Evolutionary conservation across 2,113 vertebrate genomes (phyloP).

Genomic region (Epinephelus fuscoguttatus): DNA sequence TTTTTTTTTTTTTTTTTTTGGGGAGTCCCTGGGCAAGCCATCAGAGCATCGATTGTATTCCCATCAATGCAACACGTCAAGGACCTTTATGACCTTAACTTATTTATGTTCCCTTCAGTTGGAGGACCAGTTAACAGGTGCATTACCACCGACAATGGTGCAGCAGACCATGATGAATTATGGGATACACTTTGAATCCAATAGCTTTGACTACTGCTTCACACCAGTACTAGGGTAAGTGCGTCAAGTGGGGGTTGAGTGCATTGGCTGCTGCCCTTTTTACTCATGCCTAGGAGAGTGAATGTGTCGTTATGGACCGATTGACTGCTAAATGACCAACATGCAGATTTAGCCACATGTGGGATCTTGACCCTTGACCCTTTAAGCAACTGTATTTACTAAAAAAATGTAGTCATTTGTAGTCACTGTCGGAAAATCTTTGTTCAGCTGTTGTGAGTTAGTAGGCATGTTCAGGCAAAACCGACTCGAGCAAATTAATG

Average conservation of each 20-base stretch:
- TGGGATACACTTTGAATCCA: constrained; percentile 15
- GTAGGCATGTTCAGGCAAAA: neutral
- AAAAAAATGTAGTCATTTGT: neutral
- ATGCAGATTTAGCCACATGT: neutral
- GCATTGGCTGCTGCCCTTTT: constrained; percentile 2
- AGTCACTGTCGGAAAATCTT: neutral
- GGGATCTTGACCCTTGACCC: neutral
- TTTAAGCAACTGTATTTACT: neutral
- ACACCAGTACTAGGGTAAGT: neutral
- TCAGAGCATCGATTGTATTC: neutral
- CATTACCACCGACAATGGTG: neutral
- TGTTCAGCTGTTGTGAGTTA: neutral
- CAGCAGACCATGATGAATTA: neutral
- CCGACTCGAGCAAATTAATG: neutral
- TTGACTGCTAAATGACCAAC: neutral
- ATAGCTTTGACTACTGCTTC: constrained; percentile 10
- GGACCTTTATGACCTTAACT: neutral
- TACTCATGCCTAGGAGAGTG: neutral
- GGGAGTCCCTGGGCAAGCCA: neutral
- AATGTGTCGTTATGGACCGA: neutral
- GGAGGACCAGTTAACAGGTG: neutral
- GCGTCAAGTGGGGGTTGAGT: neutral
- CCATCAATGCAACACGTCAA: neutral
- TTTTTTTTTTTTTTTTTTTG: too few species aligned
- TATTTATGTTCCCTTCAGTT: neutral